A percentile compares a stretch with the other conserved stretches of the same genome.
Evolutionary conservation across 2,797 vertebrate genomes (phyloP).

Genomic region (Phaenicophaeus curvirostris): DNA sequence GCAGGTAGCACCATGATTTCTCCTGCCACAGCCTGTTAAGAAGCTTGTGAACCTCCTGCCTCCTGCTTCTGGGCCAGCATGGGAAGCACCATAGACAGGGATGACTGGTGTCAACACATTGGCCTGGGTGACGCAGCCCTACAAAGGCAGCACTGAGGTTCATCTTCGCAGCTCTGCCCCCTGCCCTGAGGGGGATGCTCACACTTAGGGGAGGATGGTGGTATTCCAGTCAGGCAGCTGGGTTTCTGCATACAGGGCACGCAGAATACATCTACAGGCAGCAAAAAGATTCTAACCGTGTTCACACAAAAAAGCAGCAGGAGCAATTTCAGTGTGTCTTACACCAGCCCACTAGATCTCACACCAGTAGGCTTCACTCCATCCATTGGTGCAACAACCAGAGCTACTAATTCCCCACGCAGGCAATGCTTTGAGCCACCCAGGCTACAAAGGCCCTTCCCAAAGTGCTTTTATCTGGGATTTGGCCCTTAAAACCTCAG

Average conservation of each 20-base stretch:
- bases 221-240: neutral
- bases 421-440: neutral
- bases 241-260: neutral
- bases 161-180: neutral
- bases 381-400: neutral
- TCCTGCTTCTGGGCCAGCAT: neutral
- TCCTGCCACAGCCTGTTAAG: neutral
- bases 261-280: neutral
- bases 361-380: neutral
- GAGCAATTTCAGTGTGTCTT: neutral
- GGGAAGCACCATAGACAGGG: neutral
- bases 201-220: neutral
- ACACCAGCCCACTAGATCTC: neutral
- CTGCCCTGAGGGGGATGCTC: rapidly evolving
- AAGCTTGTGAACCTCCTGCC: neutral
- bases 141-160: neutral
- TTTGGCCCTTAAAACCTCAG: neutral
- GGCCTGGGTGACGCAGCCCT: neutral
- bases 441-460: neutral
- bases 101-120: neutral
- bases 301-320: neutral
- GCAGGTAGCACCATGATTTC: rapidly evolving
- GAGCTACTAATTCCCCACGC: neutral
- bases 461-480: neutral
- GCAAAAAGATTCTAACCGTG: neutral